Evolutionary conservation across 2,888 invertebrate species (phyloP).

Genomic region (Malthinus seriepunctatus): DNA sequence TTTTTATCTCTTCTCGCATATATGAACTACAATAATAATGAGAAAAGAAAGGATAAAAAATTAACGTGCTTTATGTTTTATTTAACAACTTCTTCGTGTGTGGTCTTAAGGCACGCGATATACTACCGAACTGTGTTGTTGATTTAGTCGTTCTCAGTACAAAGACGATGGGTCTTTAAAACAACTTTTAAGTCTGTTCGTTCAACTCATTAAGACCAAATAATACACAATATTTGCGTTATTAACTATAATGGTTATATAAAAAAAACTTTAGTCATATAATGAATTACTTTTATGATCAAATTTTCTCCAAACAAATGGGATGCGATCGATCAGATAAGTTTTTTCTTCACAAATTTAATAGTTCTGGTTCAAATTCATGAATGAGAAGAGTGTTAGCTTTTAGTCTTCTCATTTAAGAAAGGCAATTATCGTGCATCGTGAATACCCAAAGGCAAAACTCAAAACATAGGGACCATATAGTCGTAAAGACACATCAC

Average conservation of each 20-base stretch:
- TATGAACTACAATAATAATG: slow-evolving; percentile 35
- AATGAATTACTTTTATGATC: too few relatives aligned
- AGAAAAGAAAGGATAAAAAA: slow-evolving; percentile 50
- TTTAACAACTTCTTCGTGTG: slow-evolving; percentile 55
- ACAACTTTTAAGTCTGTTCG: slow-evolving; percentile 23
- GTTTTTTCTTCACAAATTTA: too few relatives aligned
- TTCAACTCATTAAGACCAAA: slow-evolving; percentile 23
- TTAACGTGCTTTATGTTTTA: slow-evolving; percentile 56
- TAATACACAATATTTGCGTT: slow-evolving; percentile 16
- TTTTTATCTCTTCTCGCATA: slow-evolving; percentile 34
- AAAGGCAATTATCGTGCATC: too few relatives aligned
- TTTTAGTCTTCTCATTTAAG: too few relatives aligned
- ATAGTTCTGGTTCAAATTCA: too few relatives aligned
- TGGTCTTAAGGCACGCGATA: slow-evolving; percentile 54
- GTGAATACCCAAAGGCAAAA: too few relatives aligned
- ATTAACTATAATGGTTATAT: not conserved
- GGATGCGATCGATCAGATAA: too few relatives aligned
- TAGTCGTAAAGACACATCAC: too few relatives aligned
- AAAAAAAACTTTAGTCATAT: too few relatives aligned
- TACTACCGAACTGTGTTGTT: slow-evolving; percentile 46
- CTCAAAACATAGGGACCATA: too few relatives aligned
- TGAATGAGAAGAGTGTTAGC: too few relatives aligned
- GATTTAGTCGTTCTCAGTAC: slow-evolving; percentile 34
- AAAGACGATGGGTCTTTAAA: slow-evolving; percentile 28
- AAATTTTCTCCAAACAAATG: too few relatives aligned